phyloP scores from a whole-genome alignment of 2,113 vertebrate species.

The Oxygymnocypris stewartii region DNA sequence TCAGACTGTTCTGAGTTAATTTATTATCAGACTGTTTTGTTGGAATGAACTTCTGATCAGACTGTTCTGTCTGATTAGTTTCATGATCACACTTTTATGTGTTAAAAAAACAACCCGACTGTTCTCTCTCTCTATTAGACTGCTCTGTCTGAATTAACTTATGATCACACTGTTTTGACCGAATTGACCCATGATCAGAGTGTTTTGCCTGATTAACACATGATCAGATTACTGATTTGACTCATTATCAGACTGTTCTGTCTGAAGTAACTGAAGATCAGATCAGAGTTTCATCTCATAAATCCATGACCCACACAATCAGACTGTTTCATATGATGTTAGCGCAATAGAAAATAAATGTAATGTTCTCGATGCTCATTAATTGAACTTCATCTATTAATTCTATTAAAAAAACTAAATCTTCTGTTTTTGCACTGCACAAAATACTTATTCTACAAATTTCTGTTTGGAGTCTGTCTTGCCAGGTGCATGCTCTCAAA shows the following conservation, averaged over 20 bases:
- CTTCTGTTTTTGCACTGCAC: neutral
- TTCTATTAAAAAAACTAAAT: slow-evolving; percentile 4
- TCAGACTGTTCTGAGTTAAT: too few species aligned
- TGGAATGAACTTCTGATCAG: too few species aligned
- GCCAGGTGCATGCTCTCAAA: neutral
- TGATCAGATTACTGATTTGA: neutral
- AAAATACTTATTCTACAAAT: slow-evolving; percentile 3
- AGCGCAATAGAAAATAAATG: neutral
- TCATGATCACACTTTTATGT: too few species aligned
- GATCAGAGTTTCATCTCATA: neutral
- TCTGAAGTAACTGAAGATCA: neutral
- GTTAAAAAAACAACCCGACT: too few species aligned
- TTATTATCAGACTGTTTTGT: too few species aligned
- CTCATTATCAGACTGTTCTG: neutral
- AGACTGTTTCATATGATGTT: neutral
- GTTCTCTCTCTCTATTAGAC: too few species aligned
- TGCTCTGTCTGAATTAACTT: too few species aligned
- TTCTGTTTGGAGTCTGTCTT: neutral
- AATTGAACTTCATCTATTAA: neutral
- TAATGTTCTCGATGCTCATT: neutral
- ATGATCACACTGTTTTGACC: neutral
- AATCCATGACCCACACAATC: neutral
- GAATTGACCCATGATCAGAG: neutral
- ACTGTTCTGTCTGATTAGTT: too few species aligned
- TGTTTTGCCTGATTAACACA: too few species aligned